Evolutionary conservation across 2,888 invertebrate genomes (phyloP), one percentile per base, ranked within the genome.

Genomic region (Cheilosia variabilis): DNA sequence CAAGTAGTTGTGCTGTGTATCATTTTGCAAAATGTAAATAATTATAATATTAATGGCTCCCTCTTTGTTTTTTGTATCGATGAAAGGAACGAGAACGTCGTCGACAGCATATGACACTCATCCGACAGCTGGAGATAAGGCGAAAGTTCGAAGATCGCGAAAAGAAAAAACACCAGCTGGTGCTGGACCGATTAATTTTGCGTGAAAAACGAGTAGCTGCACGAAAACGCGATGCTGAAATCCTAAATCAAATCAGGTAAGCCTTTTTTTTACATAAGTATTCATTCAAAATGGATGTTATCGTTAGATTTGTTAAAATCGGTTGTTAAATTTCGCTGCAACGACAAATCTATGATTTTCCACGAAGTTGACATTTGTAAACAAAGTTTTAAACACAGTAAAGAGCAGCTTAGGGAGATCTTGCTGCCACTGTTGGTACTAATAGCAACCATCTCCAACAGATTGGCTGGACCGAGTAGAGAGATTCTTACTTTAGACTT

Each of bases 141-240:
- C 95, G 97, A 88, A 95, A 97, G 89, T 96, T 96, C 93, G 98
- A 98, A 91, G 98, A 97, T 89, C 94, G 96, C 10, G 97, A 97
- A 90, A 92, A 94, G 89, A 93, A 95, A 63, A 94, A 95, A 89
- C 92, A 92, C 88, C 92, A 92, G 92, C 94, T 96, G 88, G 94
- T 97, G 78, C 95, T 98, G 72, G 98, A 98, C 91, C 95, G 97
- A 88, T 94, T 97, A 88, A 95, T 96, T 17, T 95, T 96, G 75
- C 96, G 97, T 88, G 98, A 98, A 91, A 96, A 96, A 90, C 96
- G 96, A 90, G 93, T 97, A 88, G 97, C 95, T 93, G 93, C 94
- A 94, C 90, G 95, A 92, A 89, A 95, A 93, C 93, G 96, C 93
- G 94, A 95, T 95, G 93, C 94, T 90, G 95, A 96, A 89, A 93